Conservation (phyloP, 2,888 invertebrate species). For the Oxyscelio sp. region DNA sequence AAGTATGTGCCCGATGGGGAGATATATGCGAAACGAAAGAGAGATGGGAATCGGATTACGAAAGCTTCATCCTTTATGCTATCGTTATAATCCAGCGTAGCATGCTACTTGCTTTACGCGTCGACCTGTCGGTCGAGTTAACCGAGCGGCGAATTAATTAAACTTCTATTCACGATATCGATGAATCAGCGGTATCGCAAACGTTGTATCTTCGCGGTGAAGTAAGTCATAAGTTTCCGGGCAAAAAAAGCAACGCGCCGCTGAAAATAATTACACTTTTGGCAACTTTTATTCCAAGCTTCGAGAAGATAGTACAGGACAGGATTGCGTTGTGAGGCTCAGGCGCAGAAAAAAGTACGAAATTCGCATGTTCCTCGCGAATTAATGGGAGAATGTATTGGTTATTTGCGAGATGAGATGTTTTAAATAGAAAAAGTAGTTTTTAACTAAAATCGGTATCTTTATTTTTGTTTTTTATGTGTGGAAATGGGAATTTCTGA, state of each 20-base stretch:
- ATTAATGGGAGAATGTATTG: not conserved
- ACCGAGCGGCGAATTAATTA: constrained; percentile 88
- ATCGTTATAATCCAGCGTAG: constrained; percentile 80
- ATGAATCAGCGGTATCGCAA: constrained; percentile 86
- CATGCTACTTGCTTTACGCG: constrained; percentile 79
- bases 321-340: constrained; percentile 8
- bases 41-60: constrained; percentile 79
- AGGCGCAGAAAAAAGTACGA: not conserved
- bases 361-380: not conserved
- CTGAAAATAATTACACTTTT: constrained; percentile 67
- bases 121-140: constrained; percentile 85
- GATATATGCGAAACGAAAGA: constrained; percentile 71
- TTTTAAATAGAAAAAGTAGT: not conserved
- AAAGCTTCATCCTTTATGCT: constrained; percentile 81
- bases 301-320: constrained; percentile 20
- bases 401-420: not conserved
- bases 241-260: constrained; percentile 55
- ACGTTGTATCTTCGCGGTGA: constrained; percentile 62
- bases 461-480: too few species aligned
- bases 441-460: too few species aligned
- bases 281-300: constrained; percentile 39
- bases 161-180: constrained; percentile 88
- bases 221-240: constrained; percentile 74
- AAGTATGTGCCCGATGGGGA: constrained; percentile 66
- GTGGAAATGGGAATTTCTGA: too few species aligned